Base-by-base conservation (phyloP, 1,140 invertebrate species). In the Lasioglossum albipes region DNA sequence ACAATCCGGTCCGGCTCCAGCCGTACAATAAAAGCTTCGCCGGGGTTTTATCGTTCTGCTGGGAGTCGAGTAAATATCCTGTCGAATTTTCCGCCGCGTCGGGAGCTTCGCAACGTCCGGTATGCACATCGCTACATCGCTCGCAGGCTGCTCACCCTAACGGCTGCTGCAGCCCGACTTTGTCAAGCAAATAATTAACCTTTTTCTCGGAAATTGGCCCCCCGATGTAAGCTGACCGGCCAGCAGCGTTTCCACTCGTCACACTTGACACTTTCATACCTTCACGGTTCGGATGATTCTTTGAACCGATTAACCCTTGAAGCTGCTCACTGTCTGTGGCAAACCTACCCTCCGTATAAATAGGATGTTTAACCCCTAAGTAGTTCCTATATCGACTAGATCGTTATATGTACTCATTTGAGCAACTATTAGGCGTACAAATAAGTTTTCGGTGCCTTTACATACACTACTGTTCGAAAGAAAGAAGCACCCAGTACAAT, bases 181-280 rank as follows among this genome's bases (percentile, higher is more conserved):
- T 20, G 57, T 59, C 57, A 59, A 59, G 57, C 57, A 59, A 59
- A 59, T 59, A 59, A 59, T 59, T 59, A 59, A 59, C 57, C 57
- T 59, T 59, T 59, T 59, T 59, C n/a, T n/a, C n/a, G 57, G 57
- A 59, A 59, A 59, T 59, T 59, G 57, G 57, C 57, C 57, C 18
- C 57, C 57, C 57, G 57, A 59, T 59, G 22, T 59, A 59, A 7
- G 20, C 54, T 57, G 2, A 4, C 54, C 54, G 18, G 18, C 20
- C 45, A 49, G 52, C 57, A n/a, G 57, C 57, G 57, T 59, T 59
- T 59, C 57, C 57, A 59, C 57, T n/a, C 20, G 20, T 59, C 57
- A 59, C 57, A 59, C 57, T n/a, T 59, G 57, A 59, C 57, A 59
- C 57, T 9, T 59, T 2, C 57, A n/a, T n/a, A n/a, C 20, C 0